phyloP scores from a whole-genome alignment of 2,113 vertebrate genomes.

The Copsychus sechellarum region DNA sequence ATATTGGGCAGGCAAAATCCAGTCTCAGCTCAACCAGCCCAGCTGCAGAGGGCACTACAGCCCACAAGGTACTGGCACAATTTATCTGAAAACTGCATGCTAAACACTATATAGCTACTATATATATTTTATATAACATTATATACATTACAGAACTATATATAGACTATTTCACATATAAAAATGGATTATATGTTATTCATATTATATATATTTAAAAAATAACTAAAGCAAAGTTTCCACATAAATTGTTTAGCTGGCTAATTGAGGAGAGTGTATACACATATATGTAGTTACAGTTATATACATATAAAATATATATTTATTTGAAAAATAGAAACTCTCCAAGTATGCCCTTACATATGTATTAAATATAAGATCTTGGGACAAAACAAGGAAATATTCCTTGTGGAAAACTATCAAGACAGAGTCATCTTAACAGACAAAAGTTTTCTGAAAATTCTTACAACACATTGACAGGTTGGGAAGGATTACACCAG shows the following conservation, averaged over 20 bases:
- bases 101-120: not conserved
- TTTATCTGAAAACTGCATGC: not conserved
- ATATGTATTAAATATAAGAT: not conserved
- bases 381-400: not conserved
- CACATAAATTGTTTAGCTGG: not conserved
- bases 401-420: not conserved
- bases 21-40: not conserved
- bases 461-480: not conserved
- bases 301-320: accelerated
- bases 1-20: not conserved
- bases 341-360: not conserved
- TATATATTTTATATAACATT: not conserved
- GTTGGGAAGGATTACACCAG: not conserved
- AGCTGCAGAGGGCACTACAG: not conserved
- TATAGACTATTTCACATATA: not conserved
- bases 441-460: not conserved
- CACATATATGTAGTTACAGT: not conserved
- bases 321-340: not conserved
- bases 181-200: not conserved
- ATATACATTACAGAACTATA: not conserved
- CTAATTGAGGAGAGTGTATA: not conserved
- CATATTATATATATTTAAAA: not conserved
- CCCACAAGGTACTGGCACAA: not conserved
- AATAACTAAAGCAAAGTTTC: not conserved
- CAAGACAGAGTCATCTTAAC: not conserved